A percentile compares a stretch with the other conserved stretches of the same genome.
phyloP scores from a whole-genome alignment of 30 jellyfish, hydroid and myxozoan species.

The Phacellophora camtschatica region DNA sequence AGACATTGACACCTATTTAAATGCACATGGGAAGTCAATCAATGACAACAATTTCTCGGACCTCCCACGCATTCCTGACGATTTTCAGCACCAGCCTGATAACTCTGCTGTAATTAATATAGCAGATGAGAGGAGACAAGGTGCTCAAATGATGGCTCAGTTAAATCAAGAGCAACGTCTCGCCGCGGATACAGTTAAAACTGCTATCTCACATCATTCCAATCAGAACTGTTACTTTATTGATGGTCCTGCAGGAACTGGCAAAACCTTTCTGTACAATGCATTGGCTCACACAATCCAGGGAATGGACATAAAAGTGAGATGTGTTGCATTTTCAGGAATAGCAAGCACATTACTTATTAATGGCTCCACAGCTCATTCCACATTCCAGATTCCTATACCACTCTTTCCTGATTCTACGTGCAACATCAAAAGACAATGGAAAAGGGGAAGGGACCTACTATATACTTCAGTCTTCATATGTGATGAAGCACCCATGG shows the following conservation, averaged over 20 bases:
- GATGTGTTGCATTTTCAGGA: constrained; percentile 29
- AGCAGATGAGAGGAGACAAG: constrained; percentile 11
- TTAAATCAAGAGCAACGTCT: constrained; percentile 27
- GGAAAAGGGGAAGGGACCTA: neutral
- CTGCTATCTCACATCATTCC: neutral
- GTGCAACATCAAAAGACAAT: neutral
- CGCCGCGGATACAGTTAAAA: neutral
- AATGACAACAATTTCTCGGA: constrained; percentile 28
- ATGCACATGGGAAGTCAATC: constrained; percentile 32
- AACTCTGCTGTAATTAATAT: neutral
- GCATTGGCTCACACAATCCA: neutral
- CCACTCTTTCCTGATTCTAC: constrained; percentile 15
- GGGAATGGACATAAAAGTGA: neutral
- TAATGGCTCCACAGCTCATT: constrained; percentile 35
- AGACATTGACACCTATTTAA: neutral
- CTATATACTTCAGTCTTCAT: neutral
- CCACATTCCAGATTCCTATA: constrained; percentile 10
- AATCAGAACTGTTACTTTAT: neutral
- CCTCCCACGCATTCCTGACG: constrained; percentile 36
- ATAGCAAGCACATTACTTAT: constrained; percentile 35
- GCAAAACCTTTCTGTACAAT: constrained; percentile 51
- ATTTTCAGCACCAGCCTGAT: constrained; percentile 8
- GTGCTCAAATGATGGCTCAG: neutral
- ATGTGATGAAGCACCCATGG: constrained; percentile 44
- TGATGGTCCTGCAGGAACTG: constrained; percentile 52